phyloP scores from a whole-genome alignment of 2,113 vertebrate species.

The Sterrhoptilus dennistouni region DNA sequence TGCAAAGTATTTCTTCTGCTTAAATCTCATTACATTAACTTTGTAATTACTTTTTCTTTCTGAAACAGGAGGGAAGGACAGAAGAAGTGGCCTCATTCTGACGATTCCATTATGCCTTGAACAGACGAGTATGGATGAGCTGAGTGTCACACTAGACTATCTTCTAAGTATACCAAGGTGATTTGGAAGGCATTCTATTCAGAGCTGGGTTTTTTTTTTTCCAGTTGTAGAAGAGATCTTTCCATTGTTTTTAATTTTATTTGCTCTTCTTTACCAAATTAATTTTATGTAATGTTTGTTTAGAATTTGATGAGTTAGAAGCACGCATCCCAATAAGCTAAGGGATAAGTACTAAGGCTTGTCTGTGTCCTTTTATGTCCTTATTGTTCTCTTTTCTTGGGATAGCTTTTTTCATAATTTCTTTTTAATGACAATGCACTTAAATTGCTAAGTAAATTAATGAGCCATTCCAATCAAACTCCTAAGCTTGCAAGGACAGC shows the following conservation, averaged over 20 bases:
- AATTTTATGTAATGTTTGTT: not conserved
- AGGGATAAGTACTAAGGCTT: not conserved
- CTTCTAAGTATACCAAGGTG: conserved; percentile 98
- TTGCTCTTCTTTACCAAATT: not conserved
- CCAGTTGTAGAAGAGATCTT: not conserved
- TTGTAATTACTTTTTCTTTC: conserved; percentile 20
- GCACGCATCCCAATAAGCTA: not conserved
- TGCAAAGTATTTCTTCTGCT: not conserved
- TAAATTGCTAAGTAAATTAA: not conserved
- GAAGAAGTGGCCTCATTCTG: conserved; percentile 96
- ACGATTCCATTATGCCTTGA: conserved; percentile 96
- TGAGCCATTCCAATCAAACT: not conserved
- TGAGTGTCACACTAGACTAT: conserved; percentile 94
- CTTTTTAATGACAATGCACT: not conserved
- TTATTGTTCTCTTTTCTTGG: not conserved
- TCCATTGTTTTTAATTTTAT: not conserved
- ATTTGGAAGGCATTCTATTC: conserved; percentile 58
- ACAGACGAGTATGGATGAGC: conserved; percentile 98
- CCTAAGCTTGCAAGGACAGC: not conserved
- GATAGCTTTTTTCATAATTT: not conserved
- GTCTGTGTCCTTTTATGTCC: not conserved
- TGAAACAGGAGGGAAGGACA: conserved; percentile 91
- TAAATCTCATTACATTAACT: not conserved
- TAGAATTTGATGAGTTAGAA: not conserved
- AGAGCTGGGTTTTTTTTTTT: not conserved